Conservation (phyloP, 2,888 invertebrate species). For the Erebia epiphron region DNA sequence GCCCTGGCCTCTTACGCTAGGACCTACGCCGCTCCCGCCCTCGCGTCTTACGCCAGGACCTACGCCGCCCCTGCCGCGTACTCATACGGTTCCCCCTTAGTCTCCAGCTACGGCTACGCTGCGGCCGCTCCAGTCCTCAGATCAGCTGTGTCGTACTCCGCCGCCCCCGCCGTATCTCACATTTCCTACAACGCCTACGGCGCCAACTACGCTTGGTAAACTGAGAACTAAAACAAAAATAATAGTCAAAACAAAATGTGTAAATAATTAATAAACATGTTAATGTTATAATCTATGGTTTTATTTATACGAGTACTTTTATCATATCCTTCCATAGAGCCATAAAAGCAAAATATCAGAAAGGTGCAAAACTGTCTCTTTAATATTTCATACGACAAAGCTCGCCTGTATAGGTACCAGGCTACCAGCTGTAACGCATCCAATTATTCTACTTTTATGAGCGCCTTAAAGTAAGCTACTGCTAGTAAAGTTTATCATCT, state of each 20-base stretch:
- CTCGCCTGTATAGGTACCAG: slow-evolving; percentile 11
- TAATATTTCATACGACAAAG: slow-evolving; percentile 34
- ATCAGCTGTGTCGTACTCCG: slow-evolving; percentile 79
- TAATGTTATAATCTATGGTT: slow-evolving; percentile 38
- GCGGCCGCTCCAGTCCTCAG: slow-evolving; percentile 62
- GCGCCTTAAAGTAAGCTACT: slow-evolving; percentile 15
- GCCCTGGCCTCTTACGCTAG: slow-evolving; percentile 46
- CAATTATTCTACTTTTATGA: slow-evolving; percentile 31
- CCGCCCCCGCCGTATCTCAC: slow-evolving; percentile 85
- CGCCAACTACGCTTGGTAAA: slow-evolving; percentile 86
- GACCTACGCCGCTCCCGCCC: slow-evolving; percentile 67
- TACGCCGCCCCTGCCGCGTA: slow-evolving; percentile 51
- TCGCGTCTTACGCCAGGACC: slow-evolving; percentile 48
- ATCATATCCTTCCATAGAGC: neutral
- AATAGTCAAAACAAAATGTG: slow-evolving; percentile 14
- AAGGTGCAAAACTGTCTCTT: slow-evolving; percentile 24
- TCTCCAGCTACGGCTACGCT: slow-evolving; percentile 48
- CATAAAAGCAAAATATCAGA: slow-evolving; percentile 24
- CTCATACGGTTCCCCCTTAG: slow-evolving; percentile 50
- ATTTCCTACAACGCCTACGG: slow-evolving; percentile 85
- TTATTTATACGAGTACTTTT: neutral
- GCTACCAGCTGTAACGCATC: neutral
- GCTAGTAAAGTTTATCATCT: slow-evolving; percentile 24
- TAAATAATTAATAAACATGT: slow-evolving; percentile 14
- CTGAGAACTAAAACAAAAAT: slow-evolving; percentile 47